Evolutionary conservation across 2,888 invertebrate genomes (phyloP), one percentile per base, ranked within the genome.

Genomic region (Drosophila engyochracea): DNA sequence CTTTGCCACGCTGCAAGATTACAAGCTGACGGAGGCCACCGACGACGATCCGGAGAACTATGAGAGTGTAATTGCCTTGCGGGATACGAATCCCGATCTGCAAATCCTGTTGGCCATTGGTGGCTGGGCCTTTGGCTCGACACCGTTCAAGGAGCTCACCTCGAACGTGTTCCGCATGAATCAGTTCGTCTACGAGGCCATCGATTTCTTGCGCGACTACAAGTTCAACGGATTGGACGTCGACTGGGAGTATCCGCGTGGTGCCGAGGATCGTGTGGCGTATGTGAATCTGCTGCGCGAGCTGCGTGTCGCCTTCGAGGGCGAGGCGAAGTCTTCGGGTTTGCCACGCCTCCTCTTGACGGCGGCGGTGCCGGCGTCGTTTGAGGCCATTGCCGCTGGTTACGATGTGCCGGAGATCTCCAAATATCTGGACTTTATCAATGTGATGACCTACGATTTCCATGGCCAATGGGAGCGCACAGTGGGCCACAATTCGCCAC

Each of bases 41-140:
- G 97, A 97, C 12, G 97, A 97, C 89, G 97, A 98, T 90, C 95
- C 95, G 2, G 97, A 97, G 81, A 97, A 97, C 95, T 99, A 98
- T 90, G 96, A 97, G 65, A 95, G 97, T 85, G 96, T 99, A 12
- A 96, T 98, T 41, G 97, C 96, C 0, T 94, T 99, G 74, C 96
- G 98, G 69, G 97, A 98, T 75, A 96, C 97, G 91, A 98, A 98
- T 94, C 96, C 98, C 0, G 96, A 97, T 83, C 94, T 99, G 73
- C 98, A 97, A 96, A 95, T 97, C 73, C 94, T 97, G 0, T 94
- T 98, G 22, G 97, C 97, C 1, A 97, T 99, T 83, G 99, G 99
- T 68, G 99, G 99, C 28, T 99, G 98, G 98, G 98, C 98, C 1
- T 98, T 98, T 91, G 98, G 98, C 16, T 98, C 98, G 1, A 98